A percentile compares a stretch with the other conserved stretches of the same genome.
phyloP scores from a whole-genome alignment of 2,797 vertebrate genomes.

The Poecile montanus region DNA sequence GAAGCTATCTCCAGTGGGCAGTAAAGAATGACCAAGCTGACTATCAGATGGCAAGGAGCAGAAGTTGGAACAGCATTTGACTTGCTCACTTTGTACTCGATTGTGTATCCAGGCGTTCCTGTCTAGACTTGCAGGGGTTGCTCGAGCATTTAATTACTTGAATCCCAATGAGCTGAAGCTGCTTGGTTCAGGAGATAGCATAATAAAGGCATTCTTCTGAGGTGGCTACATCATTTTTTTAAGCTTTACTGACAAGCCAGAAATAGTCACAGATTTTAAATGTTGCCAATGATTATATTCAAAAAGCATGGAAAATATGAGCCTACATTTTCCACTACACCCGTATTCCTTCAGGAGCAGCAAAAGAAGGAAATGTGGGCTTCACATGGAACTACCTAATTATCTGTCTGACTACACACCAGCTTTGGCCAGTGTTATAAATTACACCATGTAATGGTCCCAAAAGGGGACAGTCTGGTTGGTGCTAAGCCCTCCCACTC shows the following conservation, averaged over 20 bases:
- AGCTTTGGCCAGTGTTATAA: neutral
- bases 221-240: neutral
- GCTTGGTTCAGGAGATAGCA: conserved; percentile 19
- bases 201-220: conserved; percentile 45
- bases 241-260: neutral
- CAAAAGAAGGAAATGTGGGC: neutral
- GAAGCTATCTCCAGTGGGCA: conserved; percentile 25
- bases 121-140: neutral
- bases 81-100: conserved; percentile 12
- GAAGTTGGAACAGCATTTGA: neutral
- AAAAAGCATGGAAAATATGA: neutral
- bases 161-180: conserved; percentile 49
- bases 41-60: conserved; percentile 38
- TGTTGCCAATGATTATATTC: neutral
- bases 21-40: conserved; percentile 46
- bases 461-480: neutral
- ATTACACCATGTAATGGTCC: neutral
- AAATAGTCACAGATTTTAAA: conserved; percentile 37
- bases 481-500: neutral
- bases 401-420: neutral
- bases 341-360: neutral
- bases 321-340: neutral
- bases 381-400: neutral
- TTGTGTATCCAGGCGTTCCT: neutral
- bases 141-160: conserved; percentile 60